Percentiles rank a stretch among this genome's conserved stretches.
Evolutionary conservation across 1,140 invertebrate species (phyloP).

Genomic region (Cydia strobilella): DNA sequence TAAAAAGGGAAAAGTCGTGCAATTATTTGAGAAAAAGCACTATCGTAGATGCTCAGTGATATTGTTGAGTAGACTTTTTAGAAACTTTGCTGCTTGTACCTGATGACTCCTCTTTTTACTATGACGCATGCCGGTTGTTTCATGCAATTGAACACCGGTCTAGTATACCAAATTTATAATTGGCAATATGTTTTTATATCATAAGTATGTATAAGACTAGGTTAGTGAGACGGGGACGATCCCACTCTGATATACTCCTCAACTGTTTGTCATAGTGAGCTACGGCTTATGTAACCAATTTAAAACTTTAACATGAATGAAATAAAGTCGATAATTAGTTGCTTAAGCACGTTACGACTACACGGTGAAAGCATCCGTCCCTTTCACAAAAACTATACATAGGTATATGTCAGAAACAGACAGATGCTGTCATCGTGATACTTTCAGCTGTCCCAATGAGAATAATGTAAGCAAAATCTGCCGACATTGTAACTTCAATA

Average conservation of each 20-base stretch:
- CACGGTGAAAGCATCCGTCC: neutral
- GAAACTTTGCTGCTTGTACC: neutral
- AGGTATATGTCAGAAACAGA: neutral
- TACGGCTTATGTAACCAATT: neutral
- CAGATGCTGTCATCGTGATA: neutral
- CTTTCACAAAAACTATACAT: neutral
- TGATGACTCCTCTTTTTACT: slow-evolving; percentile 1
- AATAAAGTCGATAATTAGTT: slow-evolving; percentile 7
- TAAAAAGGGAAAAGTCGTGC: neutral
- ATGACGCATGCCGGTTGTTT: neutral
- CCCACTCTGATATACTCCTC: slow-evolving; percentile 28
- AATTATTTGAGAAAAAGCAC: neutral
- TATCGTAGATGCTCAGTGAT: neutral
- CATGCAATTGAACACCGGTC: neutral
- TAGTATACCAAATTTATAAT: slow-evolving; percentile 57
- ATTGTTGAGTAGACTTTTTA: neutral
- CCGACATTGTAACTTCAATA: slow-evolving; percentile 21
- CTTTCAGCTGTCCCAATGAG: neutral
- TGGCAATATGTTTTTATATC: slow-evolving; percentile 56
- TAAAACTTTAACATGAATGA: neutral
- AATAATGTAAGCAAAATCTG: slow-evolving; percentile 16
- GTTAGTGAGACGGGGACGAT: slow-evolving; percentile 40
- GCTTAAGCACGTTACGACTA: neutral
- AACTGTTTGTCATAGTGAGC: neutral
- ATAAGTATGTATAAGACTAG: slow-evolving; percentile 48